phyloP scores from a whole-genome alignment of 2,113 vertebrate species.

The Ondatra zibethicus region DNA sequence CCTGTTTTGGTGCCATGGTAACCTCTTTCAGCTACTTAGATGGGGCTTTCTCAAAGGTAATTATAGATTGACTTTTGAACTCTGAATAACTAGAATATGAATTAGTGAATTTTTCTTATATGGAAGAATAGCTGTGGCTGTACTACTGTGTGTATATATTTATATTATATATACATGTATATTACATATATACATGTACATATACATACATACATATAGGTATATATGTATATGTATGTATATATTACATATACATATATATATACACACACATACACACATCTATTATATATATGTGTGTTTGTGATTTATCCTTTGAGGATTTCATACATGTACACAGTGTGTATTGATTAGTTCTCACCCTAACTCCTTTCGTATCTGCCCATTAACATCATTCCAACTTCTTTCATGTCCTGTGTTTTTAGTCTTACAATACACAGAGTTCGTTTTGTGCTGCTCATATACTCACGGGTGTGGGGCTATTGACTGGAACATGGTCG shows the following conservation, averaged over 20 bases:
- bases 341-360: not conserved
- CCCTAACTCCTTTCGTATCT: not conserved
- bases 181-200: not conserved
- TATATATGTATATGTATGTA: not conserved
- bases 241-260: not conserved
- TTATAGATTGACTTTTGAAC: constrained; percentile 3
- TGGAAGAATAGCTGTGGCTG: not conserved
- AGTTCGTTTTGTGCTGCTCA: not conserved
- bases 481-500: not conserved
- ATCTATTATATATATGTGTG: not conserved
- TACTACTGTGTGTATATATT: not conserved
- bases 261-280: too few relatives aligned
- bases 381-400: not conserved
- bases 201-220: not conserved
- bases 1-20: not conserved
- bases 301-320: not conserved
- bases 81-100: not conserved
- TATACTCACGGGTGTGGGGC: not conserved
- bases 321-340: not conserved
- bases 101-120: not conserved
- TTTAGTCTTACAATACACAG: not conserved
- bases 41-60: not conserved
- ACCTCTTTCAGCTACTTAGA: constrained; percentile 13
- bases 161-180: not conserved
- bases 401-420: not conserved